Conservation (phyloP, 2,797 vertebrate genomes). For the Argya squamiceps region DNA sequence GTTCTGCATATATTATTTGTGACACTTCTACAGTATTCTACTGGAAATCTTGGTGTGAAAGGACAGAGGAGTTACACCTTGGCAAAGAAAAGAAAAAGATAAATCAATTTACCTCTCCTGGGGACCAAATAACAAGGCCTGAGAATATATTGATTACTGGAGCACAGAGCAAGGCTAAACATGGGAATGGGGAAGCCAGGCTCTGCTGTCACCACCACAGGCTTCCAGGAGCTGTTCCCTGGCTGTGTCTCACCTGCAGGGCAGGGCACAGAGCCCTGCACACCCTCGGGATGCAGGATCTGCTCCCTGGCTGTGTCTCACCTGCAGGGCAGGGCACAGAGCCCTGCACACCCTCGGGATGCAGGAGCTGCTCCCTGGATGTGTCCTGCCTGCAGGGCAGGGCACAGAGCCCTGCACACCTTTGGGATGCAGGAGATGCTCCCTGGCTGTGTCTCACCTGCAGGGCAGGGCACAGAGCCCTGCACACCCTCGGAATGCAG, state of each 20-base stretch:
- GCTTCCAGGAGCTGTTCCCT: neutral
- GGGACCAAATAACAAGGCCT: neutral
- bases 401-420: neutral
- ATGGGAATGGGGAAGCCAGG: fast-evolving
- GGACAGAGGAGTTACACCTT: neutral
- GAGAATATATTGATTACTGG: neutral
- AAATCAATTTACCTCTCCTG: neutral
- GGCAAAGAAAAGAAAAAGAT: neutral
- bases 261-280: neutral
- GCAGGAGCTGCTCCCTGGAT: neutral
- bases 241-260: neutral
- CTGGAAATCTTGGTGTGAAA: neutral
- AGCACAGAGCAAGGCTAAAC: neutral
- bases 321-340: neutral
- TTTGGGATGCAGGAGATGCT: neutral
- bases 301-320: neutral
- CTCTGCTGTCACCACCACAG: fast-evolving
- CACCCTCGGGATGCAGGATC: neutral
- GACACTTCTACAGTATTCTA: neutral
- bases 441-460: neutral
- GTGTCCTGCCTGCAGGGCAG: neutral
- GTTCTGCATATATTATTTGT: neutral
- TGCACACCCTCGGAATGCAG: neutral
- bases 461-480: neutral
- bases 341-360: neutral